Percentiles rank a stretch among this genome's conserved stretches.
Conservation (phyloP, 2,888 invertebrate genomes). For the Eurois occulta region DNA sequence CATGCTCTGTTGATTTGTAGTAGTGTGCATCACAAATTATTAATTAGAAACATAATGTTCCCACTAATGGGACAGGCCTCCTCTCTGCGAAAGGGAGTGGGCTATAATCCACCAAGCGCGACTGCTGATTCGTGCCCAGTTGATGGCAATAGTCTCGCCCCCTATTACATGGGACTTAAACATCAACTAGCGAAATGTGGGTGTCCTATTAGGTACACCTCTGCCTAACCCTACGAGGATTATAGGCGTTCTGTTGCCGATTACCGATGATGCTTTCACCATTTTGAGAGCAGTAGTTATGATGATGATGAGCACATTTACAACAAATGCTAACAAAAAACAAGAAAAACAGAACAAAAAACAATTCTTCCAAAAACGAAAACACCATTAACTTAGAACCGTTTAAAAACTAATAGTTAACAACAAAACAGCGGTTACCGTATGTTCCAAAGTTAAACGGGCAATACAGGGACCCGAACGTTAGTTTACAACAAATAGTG, state of each 20-base stretch:
- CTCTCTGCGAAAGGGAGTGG: background rate
- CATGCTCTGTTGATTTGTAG: background rate
- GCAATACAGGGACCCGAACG: conserved; percentile 24
- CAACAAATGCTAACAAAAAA: background rate
- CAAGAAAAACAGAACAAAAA: background rate
- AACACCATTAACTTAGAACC: conserved; percentile 1
- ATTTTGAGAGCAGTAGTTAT: background rate
- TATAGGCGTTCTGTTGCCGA: background rate
- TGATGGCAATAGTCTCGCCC: background rate
- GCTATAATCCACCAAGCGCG: background rate
- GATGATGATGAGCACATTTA: background rate
- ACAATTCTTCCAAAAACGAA: background rate
- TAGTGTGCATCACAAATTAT: background rate
- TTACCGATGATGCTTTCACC: background rate
- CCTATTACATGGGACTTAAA: background rate
- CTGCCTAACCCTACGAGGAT: background rate
- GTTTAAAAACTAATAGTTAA: conserved; percentile 34
- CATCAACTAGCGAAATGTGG: background rate
- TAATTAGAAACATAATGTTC: background rate
- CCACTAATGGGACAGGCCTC: background rate
- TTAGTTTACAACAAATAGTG: conserved; percentile 56
- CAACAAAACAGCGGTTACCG: conserved; percentile 40
- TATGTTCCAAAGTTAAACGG: conserved; percentile 36
- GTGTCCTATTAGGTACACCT: background rate
- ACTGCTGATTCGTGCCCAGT: background rate